These are phyloP conservation scores for Uloborus diversus DNA, from an alignment of 1,140 invertebrate species.

Conservation along the genomic window DNA sequence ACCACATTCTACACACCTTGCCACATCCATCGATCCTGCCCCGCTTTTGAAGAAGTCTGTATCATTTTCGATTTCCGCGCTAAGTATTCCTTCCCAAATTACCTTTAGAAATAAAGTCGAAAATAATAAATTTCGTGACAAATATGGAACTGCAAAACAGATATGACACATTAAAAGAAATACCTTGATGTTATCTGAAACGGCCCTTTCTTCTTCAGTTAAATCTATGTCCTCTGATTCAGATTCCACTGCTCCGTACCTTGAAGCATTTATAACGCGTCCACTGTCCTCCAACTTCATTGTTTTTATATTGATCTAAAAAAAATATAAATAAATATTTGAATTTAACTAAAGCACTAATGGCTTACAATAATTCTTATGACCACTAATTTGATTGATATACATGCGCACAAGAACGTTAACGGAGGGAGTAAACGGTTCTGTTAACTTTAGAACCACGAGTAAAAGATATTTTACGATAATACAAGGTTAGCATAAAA, in stretches of 20 bases:
- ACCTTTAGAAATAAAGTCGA: constrained; percentile 66
- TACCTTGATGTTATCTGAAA: constrained; percentile 69
- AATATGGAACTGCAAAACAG: background rate
- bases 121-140: background rate
- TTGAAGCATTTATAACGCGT: constrained; percentile 84
- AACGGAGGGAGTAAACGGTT: too few species aligned
- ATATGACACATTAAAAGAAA: background rate
- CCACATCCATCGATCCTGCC: constrained; percentile 96
- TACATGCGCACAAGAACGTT: too few species aligned
- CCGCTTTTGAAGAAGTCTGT: constrained; percentile 93
- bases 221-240: constrained; percentile 74
- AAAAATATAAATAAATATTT: background rate
- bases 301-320: constrained; percentile 20
- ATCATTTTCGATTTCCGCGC: constrained; percentile 76
- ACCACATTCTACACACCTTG: too few species aligned
- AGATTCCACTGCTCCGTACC: constrained; percentile 74
- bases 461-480: too few species aligned
- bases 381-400: too few species aligned
- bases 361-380: too few species aligned
- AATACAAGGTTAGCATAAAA: too few species aligned
- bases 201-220: constrained; percentile 78
- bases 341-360: too few species aligned
- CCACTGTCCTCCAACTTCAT: constrained; percentile 67
- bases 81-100: constrained; percentile 88
- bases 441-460: too few species aligned